Conservation (phyloP, 2,888 invertebrate species). For the Steinernema scapterisci region DNA sequence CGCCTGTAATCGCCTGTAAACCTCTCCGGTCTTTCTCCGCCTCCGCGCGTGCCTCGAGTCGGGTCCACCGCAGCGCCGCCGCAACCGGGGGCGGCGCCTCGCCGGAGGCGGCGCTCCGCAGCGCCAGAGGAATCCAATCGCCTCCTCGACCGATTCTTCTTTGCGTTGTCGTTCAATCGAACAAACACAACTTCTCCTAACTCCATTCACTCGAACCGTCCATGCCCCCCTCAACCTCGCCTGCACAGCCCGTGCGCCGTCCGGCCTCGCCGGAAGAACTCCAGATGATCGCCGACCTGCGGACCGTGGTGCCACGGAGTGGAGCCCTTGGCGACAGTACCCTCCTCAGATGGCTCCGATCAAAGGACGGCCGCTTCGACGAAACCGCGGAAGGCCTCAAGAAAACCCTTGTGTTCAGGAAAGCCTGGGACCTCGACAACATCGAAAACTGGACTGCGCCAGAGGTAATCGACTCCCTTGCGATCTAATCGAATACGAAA, state of each 20-base stretch:
- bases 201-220: neutral
- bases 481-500: conserved; percentile 15
- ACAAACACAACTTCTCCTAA: neutral
- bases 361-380: conserved; percentile 56
- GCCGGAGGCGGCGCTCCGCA: conserved; percentile 6
- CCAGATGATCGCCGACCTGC: conserved; percentile 41
- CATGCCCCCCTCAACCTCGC: conserved; percentile 17
- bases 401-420: conserved; percentile 64
- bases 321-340: conserved; percentile 42
- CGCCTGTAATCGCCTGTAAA: neutral
- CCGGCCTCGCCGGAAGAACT: conserved; percentile 37
- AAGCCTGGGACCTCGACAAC: conserved; percentile 64
- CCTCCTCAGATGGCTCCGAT: conserved; percentile 53
- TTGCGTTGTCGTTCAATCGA: conserved; percentile 14
- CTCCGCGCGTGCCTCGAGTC: neutral
- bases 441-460: conserved; percentile 65
- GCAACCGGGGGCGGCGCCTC: neutral
- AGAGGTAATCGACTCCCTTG: conserved; percentile 53
- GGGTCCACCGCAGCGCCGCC: neutral
- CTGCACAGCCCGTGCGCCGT: conserved; percentile 8
- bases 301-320: conserved; percentile 37
- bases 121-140: neutral
- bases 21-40: neutral
- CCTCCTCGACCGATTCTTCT: conserved; percentile 1
- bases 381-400: conserved; percentile 60